Evolutionary conservation across 2,888 invertebrate species (phyloP).

Genomic region (Hemaris fuciformis): DNA sequence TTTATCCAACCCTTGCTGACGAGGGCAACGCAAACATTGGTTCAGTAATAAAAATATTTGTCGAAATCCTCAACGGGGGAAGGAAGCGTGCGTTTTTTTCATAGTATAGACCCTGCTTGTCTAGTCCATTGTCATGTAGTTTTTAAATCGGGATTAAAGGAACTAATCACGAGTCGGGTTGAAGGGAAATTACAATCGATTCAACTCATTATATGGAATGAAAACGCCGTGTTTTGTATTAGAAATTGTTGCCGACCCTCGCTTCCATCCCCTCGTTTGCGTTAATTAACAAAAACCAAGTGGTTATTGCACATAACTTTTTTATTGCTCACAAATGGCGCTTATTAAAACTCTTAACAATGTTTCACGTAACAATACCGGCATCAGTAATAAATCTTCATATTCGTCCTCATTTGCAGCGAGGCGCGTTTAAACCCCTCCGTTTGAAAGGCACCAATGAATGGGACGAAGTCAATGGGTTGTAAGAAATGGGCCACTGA

Average conservation of each 20-base stretch:
- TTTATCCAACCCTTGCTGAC: slow-evolving; percentile 70
- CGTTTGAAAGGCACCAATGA: slow-evolving; percentile 75
- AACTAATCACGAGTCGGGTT: slow-evolving; percentile 63
- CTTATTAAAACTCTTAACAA: slow-evolving; percentile 19
- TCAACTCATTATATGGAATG: slow-evolving; percentile 27
- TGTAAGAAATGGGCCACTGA: slow-evolving; percentile 77
- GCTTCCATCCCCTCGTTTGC: background rate
- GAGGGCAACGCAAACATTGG: slow-evolving; percentile 75
- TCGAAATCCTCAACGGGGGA: slow-evolving; percentile 61
- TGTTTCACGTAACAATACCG: slow-evolving; percentile 34
- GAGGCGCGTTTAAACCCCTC: slow-evolving; percentile 66
- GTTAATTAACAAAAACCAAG: slow-evolving; percentile 10
- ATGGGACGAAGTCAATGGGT: slow-evolving; percentile 76
- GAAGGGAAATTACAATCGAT: slow-evolving; percentile 39
- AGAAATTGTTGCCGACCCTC: background rate
- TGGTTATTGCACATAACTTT: background rate
- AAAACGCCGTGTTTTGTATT: background rate
- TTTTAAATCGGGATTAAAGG: slow-evolving; percentile 74
- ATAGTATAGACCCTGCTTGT: slow-evolving; percentile 51
- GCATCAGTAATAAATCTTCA: slow-evolving; percentile 50
- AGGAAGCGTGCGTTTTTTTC: slow-evolving; percentile 64
- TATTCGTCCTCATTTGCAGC: slow-evolving; percentile 65
- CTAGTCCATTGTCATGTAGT: slow-evolving; percentile 67
- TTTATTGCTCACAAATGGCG: slow-evolving; percentile 8
- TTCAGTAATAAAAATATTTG: slow-evolving; percentile 80